phyloP scores from a whole-genome alignment of 2,113 vertebrate species.

The Sminthopsis crassicaudata region DNA sequence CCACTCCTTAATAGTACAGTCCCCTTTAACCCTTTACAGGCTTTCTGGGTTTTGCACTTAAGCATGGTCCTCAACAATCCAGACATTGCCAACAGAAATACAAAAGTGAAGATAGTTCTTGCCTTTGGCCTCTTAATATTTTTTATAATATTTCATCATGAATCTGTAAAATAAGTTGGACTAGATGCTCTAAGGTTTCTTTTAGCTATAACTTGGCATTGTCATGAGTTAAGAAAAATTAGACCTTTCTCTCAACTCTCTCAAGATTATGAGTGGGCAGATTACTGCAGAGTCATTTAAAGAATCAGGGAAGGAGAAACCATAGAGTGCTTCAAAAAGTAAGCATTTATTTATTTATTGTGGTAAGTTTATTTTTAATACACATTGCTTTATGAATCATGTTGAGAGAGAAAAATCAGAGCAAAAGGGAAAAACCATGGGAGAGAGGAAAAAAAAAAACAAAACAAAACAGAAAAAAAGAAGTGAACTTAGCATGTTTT shows the following conservation, averaged over 20 bases:
- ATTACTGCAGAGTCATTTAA: background rate
- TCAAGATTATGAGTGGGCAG: background rate
- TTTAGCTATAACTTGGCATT: background rate
- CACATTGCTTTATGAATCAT: too few relatives aligned
- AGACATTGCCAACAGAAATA: background rate
- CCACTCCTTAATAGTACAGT: too few relatives aligned
- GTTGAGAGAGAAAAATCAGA: too few relatives aligned
- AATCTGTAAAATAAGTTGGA: background rate
- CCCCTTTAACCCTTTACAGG: too few relatives aligned
- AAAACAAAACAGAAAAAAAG: too few relatives aligned
- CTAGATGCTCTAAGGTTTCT: background rate
- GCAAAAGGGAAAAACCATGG: too few relatives aligned
- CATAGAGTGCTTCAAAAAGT: background rate
- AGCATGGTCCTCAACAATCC: too few relatives aligned
- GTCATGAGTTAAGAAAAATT: background rate
- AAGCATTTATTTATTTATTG: background rate
- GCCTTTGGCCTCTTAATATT: background rate
- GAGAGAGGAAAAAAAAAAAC: too few relatives aligned
- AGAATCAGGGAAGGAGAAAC: background rate
- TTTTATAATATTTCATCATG: background rate
- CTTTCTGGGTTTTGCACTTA: too few relatives aligned
- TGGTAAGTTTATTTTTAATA: too few relatives aligned
- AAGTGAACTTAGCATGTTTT: too few relatives aligned
- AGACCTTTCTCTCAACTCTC: background rate
- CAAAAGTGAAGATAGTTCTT: background rate